Base-by-base conservation (phyloP, 2,113 vertebrate genomes). In the Myodes glareolus region DNA sequence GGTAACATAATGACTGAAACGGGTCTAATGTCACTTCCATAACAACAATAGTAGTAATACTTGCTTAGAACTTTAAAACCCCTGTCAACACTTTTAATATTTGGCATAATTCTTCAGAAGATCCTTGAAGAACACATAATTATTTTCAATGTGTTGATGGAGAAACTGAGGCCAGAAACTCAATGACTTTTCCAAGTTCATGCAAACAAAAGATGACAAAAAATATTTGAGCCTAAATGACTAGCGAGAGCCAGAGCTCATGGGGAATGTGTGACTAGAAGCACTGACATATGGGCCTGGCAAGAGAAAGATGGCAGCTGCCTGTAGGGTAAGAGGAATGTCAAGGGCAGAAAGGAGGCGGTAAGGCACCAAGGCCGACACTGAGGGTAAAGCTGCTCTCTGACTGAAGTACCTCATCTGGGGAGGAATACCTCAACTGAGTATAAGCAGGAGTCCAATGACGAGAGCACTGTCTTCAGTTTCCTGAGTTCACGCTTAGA, bases 61-160 rank as follows among this genome's bases (percentile, higher is more conserved):
- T 47, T 91, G 68, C 1, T 65, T 33, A 77, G 27, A 90, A 92
- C 8, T 80, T 93, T 65, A 52, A 86, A 58, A 47, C 75, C 89
- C 3, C 29, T 63, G 72, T n/a, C 8, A 73, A 21, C 27, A 45
- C 58, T 95, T n/a, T 67, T 76, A 94, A 88, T 47, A 85, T 78
- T 50, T 92, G 91, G 89, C 25, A 45, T 55, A 95, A 67, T 55
- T 67, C 52, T 61, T 77, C 23, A 91, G 61, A 93, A 93, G 50
- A 93, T 33, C 81, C 21, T 27, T 72, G 55, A 80, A 65, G 52
- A 86, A 78, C 39, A 65, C 61, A 67, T 52, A 68, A 95, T 58
- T 94, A 92, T 72, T 45, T 14, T 17, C 5, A 21, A 88, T 94
- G 90, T 96, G 70, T 36, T 91, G 68, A 86, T 85, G 33, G 92